phyloP scores from a whole-genome alignment of 2,113 vertebrate genomes.

The Phalacrocorax brasilianus region DNA sequence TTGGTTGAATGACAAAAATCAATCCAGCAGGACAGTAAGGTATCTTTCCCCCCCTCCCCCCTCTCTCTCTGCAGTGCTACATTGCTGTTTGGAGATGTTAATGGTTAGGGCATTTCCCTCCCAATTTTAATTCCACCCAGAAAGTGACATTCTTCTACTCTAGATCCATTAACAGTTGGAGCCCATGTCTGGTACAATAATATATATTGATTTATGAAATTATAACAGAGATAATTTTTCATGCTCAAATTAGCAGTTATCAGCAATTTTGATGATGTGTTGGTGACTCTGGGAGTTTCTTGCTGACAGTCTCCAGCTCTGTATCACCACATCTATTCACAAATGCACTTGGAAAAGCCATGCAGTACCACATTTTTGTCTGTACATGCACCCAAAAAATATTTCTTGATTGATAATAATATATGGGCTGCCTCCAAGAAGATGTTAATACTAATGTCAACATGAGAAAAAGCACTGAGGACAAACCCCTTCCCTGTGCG shows the following conservation, averaged over 20 bases:
- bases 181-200: not conserved
- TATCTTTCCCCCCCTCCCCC: too few relatives aligned
- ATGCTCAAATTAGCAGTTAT: not conserved
- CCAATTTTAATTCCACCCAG: not conserved
- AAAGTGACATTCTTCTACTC: not conserved
- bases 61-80: not conserved
- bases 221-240: not conserved
- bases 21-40: not conserved
- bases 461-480: not conserved
- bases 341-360: not conserved
- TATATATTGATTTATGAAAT: constrained; percentile 2
- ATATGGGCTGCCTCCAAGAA: not conserved
- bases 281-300: not conserved
- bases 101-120: not conserved
- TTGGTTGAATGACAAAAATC: not conserved
- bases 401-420: not conserved
- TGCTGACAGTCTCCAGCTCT: not conserved
- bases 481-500: too few relatives aligned
- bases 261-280: not conserved
- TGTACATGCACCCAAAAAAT: not conserved
- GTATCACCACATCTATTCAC: not conserved
- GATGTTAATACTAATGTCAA: not conserved
- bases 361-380: not conserved
- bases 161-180: not conserved
- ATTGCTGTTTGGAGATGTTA: not conserved